A percentile compares a stretch with the other conserved stretches of the same genome.
These are phyloP conservation scores for Papilio gigon DNA, from an alignment of 2,888 invertebrate genomes.

Conservation along the genomic window DNA sequence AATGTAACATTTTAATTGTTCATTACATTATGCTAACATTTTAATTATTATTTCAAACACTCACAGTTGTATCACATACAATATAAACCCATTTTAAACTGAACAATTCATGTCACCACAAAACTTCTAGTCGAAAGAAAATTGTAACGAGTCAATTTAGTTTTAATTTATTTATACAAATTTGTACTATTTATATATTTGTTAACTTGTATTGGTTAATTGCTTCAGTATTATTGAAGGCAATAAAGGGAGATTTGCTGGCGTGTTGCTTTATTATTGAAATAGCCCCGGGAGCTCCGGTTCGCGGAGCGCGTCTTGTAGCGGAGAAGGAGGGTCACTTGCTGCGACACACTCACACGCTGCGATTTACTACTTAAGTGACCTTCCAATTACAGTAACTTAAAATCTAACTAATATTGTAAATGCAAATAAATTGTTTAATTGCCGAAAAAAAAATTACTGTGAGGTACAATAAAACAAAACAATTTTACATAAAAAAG, in stretches of 20 bases:
- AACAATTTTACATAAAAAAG: background rate
- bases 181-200: conserved; percentile 72
- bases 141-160: conserved; percentile 63
- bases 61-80: background rate
- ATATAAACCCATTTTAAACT: background rate
- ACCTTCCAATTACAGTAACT: too few relatives aligned
- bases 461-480: conserved; percentile 6
- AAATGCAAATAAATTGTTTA: too few relatives aligned
- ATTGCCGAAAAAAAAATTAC: too few relatives aligned
- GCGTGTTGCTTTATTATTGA: conserved; percentile 49
- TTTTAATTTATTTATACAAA: conserved; percentile 75
- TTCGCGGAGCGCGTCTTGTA: background rate
- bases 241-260: conserved; percentile 72
- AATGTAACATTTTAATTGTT: background rate
- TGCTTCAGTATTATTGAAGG: conserved; percentile 73
- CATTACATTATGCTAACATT: background rate
- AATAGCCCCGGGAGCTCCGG: too few relatives aligned
- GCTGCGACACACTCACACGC: too few relatives aligned
- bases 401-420: too few relatives aligned
- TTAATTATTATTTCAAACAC: background rate
- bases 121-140: conserved; percentile 71
- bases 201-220: conserved; percentile 67
- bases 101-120: conserved; percentile 45
- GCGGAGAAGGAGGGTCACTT: background rate
- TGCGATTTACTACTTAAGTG: too few relatives aligned